Base-by-base conservation (phyloP, 1,140 invertebrate genomes). In the Pseudomyrmex flavicornis region DNA sequence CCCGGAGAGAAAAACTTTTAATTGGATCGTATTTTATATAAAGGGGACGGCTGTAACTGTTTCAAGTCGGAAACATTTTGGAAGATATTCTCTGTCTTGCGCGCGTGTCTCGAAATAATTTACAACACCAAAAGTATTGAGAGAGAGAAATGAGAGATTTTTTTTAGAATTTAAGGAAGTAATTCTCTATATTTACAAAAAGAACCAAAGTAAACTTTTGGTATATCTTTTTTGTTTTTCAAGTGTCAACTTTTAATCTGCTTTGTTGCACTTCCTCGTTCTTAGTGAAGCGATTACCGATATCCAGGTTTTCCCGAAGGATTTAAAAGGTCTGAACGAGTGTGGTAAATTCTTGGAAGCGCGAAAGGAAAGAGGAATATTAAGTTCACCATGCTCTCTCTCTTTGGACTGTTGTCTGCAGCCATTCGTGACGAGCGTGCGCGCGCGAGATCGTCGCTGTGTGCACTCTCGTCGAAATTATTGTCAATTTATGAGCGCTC, bases 401-500 rank as follows among this genome's bases (percentile, higher is more conserved):
- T 35, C 35, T 35, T 87, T 84, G 22, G 59, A 88, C 84, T 74
- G 35, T 35, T 35, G 85, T 86, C 85, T 82, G 70, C 63, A 73
- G 82, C 52, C 62, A 68, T 79, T 85, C 52, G 22, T 52, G 5
- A 35, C 35, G 35, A 35, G 7, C 5, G 35, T 17, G 59, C 46
- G 50, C 4, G 54, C 56, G 26, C 52, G 58, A n/a, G 68, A 58
- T 63, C 73, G 73, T 63, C 77, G 75, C 35, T 35, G 65, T 80
- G 83, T 88, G 83, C 80, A 88, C 84, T 91, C 87, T 88, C 20
- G 79, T 88, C 74, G 90, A 88, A 92, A 89, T 92, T 91, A 92
- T 92, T 89, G 87, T 80, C 83, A 92, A 92, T 92, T 92, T 92
- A 92, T 87, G 91, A 88, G 83, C 70, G 4, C 20, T 35, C 35